A percentile compares a stretch with the other conserved stretches of the same genome.
Evolutionary conservation across 2,888 invertebrate species (phyloP).

Genomic region (Hoplodrina blanda): DNA sequence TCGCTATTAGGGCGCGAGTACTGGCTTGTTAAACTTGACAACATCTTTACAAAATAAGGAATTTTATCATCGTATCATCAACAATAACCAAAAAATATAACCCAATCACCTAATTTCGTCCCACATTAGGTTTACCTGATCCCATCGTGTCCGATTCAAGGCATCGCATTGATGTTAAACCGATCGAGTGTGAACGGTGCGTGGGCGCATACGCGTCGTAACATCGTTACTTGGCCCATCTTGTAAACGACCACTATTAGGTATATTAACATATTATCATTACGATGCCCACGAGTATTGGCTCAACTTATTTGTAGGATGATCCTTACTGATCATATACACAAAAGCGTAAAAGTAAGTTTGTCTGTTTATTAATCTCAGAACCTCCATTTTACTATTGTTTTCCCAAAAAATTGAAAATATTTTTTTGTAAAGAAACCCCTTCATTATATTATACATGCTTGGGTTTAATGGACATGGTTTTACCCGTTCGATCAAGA

Average conservation of each 20-base stretch:
- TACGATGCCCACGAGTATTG: constrained; percentile 36
- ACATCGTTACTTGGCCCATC: constrained; percentile 32
- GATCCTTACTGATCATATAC: constrained; percentile 21
- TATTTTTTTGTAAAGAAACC: neutral
- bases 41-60: constrained; percentile 23
- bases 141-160: constrained; percentile 21
- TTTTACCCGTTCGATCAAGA: neutral
- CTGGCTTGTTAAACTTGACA: constrained; percentile 16
- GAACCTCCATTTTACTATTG: neutral
- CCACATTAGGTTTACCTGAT: constrained; percentile 40
- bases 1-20: neutral
- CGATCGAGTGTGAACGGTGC: constrained; percentile 43
- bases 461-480: no score
- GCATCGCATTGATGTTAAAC: constrained; percentile 34
- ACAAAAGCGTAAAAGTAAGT: neutral
- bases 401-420: neutral
- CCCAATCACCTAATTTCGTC: constrained; percentile 50
- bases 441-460: neutral
- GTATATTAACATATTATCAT: constrained; percentile 44
- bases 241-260: constrained; percentile 49
- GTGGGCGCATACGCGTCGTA: constrained; percentile 42
- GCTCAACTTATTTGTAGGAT: constrained; percentile 36
- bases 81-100: constrained; percentile 31
- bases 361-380: neutral
- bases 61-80: constrained; percentile 27